Evolutionary conservation across 2,888 invertebrate genomes (phyloP).

Genomic region (Anticlea derivata): DNA sequence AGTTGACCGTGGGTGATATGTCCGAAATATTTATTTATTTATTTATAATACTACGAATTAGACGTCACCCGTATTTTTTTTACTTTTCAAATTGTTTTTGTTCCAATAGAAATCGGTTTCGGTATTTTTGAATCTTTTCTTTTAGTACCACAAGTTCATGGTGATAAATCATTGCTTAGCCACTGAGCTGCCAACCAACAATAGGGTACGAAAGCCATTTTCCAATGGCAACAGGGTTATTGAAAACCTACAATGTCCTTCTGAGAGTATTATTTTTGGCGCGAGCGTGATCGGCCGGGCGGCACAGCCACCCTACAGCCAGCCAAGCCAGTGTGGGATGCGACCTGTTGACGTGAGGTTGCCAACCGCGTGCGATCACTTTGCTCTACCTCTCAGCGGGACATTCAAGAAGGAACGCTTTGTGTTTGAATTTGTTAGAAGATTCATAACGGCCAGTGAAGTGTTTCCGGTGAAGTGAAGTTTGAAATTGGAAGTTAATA

Average conservation of each 20-base stretch:
- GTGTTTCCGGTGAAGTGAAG: conserved; percentile 19
- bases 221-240: conserved; percentile 74
- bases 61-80: too few species aligned
- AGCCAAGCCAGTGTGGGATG: conserved; percentile 72
- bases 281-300: conserved; percentile 71
- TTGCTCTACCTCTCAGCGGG: conserved; percentile 48
- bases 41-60: too few species aligned
- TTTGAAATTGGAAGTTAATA: conserved; percentile 11
- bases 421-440: conserved; percentile 37
- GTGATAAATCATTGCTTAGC: conserved; percentile 53
- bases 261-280: conserved; percentile 79
- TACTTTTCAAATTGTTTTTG: too few species aligned
- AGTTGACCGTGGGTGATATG: too few species aligned
- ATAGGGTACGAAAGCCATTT: conserved; percentile 71
- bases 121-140: too few species aligned
- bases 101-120: too few species aligned
- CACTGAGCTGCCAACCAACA: conserved; percentile 50
- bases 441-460: conserved; percentile 33
- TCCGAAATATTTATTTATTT: too few species aligned
- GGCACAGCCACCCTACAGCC: conserved; percentile 32
- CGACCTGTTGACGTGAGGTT: conserved; percentile 81
- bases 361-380: conserved; percentile 52
- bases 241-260: conserved; percentile 71
- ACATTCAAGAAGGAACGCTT: conserved; percentile 50
- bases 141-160: conserved; percentile 11